Conservation (phyloP, 2,797 vertebrate species). For the Steatocranus sp. region DNA sequence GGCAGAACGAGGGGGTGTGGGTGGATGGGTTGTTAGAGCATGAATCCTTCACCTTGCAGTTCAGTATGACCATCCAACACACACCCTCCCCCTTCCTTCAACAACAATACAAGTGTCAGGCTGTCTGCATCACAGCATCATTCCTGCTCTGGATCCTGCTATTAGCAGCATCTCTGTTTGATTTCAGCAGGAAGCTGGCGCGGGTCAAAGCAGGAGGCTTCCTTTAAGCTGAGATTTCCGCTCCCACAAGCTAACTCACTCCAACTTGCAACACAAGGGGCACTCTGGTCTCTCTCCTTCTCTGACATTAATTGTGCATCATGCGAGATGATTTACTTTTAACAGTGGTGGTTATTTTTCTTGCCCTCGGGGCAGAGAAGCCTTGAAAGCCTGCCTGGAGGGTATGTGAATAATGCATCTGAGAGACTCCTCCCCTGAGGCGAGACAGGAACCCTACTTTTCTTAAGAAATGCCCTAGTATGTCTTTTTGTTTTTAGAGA, state of each 20-base stretch:
- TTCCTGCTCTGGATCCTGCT: background rate
- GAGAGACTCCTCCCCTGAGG: conserved; percentile 93
- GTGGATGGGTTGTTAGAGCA: background rate
- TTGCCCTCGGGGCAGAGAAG: conserved; percentile 91
- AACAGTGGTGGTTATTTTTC: conserved; percentile 97
- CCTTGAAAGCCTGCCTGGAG: conserved; percentile 98
- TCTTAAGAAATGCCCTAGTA: conserved; percentile 90
- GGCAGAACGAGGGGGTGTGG: background rate
- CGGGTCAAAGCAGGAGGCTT: conserved; percentile 80
- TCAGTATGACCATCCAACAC: background rate
- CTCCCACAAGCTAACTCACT: conserved; percentile 24
- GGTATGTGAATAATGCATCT: conserved; percentile 99
- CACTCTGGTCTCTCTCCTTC: conserved; percentile 47
- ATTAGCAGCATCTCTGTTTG: conserved; percentile 71
- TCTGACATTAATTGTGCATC: conserved; percentile 94
- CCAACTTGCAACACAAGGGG: conserved; percentile 24
- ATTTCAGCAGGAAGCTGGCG: conserved; percentile 58
- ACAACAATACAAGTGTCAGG: background rate
- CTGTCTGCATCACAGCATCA: background rate
- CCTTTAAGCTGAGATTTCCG: conserved; percentile 86
- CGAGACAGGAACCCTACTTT: conserved; percentile 89
- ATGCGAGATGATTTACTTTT: conserved; percentile 99
- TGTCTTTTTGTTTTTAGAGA: conserved; percentile 97
- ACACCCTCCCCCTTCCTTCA: background rate
- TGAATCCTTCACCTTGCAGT: background rate